A percentile compares a stretch with the other conserved stretches of the same genome.
phyloP scores from a whole-genome alignment of 2,113 vertebrate species.

The Ascaphus truei region DNA sequence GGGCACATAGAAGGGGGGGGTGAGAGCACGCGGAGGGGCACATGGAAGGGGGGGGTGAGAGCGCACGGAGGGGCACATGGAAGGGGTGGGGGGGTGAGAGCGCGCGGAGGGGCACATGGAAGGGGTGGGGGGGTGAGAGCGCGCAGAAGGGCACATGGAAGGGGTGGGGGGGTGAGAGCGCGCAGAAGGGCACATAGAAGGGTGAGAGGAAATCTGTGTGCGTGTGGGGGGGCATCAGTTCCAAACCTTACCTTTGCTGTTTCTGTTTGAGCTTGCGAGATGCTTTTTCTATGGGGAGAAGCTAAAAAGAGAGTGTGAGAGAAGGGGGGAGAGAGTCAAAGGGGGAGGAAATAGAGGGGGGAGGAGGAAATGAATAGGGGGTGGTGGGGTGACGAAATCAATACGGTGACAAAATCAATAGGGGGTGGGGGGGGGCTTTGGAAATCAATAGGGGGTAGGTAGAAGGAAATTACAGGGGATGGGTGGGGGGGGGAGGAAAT shows the following conservation, averaged over 20 bases:
- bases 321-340: background rate
- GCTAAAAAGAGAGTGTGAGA: conserved; percentile 53
- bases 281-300: conserved; percentile 89
- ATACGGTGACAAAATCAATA: no score
- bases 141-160: background rate
- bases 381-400: no score
- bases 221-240: no score
- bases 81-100: background rate
- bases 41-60: no score
- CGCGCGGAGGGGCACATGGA: background rate
- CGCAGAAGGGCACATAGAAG: background rate
- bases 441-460: no score
- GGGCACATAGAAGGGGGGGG: no score
- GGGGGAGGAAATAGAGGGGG: fast-evolving
- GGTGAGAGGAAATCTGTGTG: no score
- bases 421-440: no score
- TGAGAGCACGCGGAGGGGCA: no score
- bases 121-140: background rate
- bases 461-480: no score
- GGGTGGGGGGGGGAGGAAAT: no score
- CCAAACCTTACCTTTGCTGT: conserved; percentile 36
- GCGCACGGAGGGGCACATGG: background rate
- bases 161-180: background rate
- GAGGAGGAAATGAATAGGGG: no score
- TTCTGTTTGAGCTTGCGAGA: conserved; percentile 73